Evolutionary conservation across 2,888 invertebrate species (phyloP), one percentile per base, ranked within the genome.

Genomic region (Euproctis similis): DNA sequence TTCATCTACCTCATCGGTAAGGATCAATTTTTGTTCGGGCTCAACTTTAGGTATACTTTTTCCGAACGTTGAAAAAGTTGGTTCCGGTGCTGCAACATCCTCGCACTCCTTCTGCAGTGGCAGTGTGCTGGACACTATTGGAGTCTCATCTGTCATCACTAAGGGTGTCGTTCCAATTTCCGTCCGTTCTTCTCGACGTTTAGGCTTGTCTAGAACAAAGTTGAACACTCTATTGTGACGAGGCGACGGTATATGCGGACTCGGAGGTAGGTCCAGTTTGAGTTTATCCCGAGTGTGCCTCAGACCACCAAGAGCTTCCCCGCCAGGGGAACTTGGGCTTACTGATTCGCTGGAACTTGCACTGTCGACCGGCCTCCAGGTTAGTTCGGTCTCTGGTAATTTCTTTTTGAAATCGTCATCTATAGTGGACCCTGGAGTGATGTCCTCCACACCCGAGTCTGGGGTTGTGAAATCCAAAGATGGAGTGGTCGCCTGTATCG

Each of bases 231-330:
- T 50, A 37, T 44, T 61, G 60, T 78, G 81, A 6, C 76, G 36
- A 8, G 82, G 81, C 0, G 82, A 80, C 1, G 80, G 72, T 9
- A 68, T 55, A 44, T 70, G 75, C 0, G 88, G 88, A 50, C 86
- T 87, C 1, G 87, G 87, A 0, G 88, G 87, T 13, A 93, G 71
- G 65, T 92, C 91, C 6, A 92, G 76, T 59, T 91, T 92, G 8
- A 93, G 80, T 39, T 87, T 87, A 61, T 91, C 90, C 35, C 91
- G 75, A 3, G 92, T 92, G 59, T 92, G 92, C 8, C 92, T 71
- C 19, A 92, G 66, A 7, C 92, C 92, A 11, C 92, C 92, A 5
- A 92, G 70, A 3, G 81, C 68, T 32, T 75, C 75, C 14, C 69
- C 67, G 12, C 68, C 70, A 1, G 80, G 82, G 0, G 81, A 80